These are phyloP conservation scores for Cerastis leucographa DNA, from an alignment of 2,888 invertebrate genomes.

Conservation along the genomic window DNA sequence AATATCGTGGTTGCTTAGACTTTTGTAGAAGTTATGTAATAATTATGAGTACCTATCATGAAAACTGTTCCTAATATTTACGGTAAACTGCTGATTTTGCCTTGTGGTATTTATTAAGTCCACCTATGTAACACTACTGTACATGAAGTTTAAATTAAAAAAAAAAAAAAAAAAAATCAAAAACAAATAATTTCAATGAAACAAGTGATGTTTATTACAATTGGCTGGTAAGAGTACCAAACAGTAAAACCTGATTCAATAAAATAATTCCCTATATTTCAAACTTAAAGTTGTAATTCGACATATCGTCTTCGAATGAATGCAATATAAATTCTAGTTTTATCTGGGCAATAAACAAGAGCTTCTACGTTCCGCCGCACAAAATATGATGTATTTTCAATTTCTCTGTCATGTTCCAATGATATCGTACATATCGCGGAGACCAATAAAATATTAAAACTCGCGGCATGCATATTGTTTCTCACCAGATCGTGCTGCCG, in stretches of 20 bases:
- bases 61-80: no score
- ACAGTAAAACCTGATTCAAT: neutral
- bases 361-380: constrained; percentile 58
- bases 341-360: constrained; percentile 69
- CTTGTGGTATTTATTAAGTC: no score
- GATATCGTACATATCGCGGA: constrained; percentile 72
- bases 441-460: constrained; percentile 77
- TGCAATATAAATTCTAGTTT: constrained; percentile 60
- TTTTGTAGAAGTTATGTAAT: no score
- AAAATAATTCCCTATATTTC: neutral
- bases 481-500: constrained; percentile 61
- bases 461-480: constrained; percentile 74
- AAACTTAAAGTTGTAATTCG: constrained; percentile 12
- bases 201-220: neutral
- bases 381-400: constrained; percentile 71
- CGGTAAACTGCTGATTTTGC: no score
- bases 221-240: neutral
- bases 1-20: no score
- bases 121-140: no score
- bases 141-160: no score
- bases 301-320: constrained; percentile 47
- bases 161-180: neutral
- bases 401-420: constrained; percentile 73
- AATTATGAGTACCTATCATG: no score
- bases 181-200: neutral